Evolutionary conservation across 1,140 invertebrate species (phyloP).

Genomic region (Zaprionus vittiger): DNA sequence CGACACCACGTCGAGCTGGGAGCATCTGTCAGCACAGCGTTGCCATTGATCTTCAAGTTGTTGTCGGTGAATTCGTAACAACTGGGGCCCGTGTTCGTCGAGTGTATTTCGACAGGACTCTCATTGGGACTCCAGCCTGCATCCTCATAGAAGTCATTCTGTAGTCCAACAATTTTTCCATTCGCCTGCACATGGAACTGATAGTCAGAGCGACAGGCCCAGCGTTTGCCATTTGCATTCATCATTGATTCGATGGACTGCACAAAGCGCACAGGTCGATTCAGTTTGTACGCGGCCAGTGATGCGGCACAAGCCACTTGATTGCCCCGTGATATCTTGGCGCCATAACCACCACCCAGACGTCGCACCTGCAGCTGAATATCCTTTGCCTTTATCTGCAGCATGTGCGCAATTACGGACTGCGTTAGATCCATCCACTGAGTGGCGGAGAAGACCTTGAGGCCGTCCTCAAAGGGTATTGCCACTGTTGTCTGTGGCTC

Average conservation of each 20-base stretch:
- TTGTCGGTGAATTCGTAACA: constrained; percentile 85
- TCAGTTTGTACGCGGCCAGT: constrained; percentile 87
- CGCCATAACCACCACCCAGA: constrained; percentile 90
- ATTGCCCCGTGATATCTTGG: constrained; percentile 87
- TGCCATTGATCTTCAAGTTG: constrained; percentile 86
- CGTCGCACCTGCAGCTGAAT: constrained; percentile 87
- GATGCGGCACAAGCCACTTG: constrained; percentile 87
- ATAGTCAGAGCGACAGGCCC: constrained; percentile 85
- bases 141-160: constrained; percentile 88
- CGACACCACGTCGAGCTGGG: constrained; percentile 87
- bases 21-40: constrained; percentile 87
- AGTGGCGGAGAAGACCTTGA: constrained; percentile 87
- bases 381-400: constrained; percentile 85
- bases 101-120: constrained; percentile 76
- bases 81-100: constrained; percentile 85
- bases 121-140: constrained; percentile 88
- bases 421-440: constrained; percentile 90
- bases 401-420: constrained; percentile 86
- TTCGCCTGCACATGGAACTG: constrained; percentile 87
- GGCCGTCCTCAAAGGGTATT: constrained; percentile 86
- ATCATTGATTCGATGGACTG: constrained; percentile 89
- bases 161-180: constrained; percentile 89
- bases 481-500: constrained; percentile 88
- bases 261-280: constrained; percentile 88
- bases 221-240: constrained; percentile 87